A percentile compares a stretch with the other conserved stretches of the same genome.
phyloP scores from a whole-genome alignment of 2,797 vertebrate species.

The Peromyscus attwateri region DNA sequence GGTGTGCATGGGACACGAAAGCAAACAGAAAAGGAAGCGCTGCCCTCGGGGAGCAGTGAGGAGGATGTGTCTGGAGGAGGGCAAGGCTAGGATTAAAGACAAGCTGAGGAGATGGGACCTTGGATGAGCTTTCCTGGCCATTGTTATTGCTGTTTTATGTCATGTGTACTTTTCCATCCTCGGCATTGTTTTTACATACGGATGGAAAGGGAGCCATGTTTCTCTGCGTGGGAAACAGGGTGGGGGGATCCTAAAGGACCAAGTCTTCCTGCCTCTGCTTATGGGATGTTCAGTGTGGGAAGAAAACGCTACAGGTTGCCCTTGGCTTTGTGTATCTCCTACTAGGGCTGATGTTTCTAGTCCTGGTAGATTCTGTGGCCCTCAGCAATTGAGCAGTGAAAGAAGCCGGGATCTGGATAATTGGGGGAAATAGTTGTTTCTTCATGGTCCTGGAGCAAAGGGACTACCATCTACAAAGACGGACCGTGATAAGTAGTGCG shows the following conservation, averaged over 20 bases:
- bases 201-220: neutral
- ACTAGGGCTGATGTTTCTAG: neutral
- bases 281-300: neutral
- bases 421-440: neutral
- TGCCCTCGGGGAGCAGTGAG: neutral
- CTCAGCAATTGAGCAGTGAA: neutral
- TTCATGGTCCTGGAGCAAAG: neutral
- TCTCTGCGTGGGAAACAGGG: constrained; percentile 44
- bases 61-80: constrained; percentile 43
- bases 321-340: neutral
- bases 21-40: constrained; percentile 45
- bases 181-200: constrained; percentile 36
- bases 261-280: constrained; percentile 28
- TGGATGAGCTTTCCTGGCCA: constrained; percentile 56
- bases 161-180: constrained; percentile 69
- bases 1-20: neutral
- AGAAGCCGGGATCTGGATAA: neutral
- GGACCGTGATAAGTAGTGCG: neutral
- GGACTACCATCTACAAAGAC: neutral
- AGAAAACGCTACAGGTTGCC: neutral
- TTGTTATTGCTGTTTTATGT: constrained; percentile 54
- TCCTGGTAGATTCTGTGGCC: neutral
- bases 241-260: neutral
- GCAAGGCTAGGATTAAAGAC: constrained; percentile 48
- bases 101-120: neutral